Percentiles rank a stretch among this genome's conserved stretches.
Conservation (phyloP, 2,888 invertebrate species). For the Athalia circularis region DNA sequence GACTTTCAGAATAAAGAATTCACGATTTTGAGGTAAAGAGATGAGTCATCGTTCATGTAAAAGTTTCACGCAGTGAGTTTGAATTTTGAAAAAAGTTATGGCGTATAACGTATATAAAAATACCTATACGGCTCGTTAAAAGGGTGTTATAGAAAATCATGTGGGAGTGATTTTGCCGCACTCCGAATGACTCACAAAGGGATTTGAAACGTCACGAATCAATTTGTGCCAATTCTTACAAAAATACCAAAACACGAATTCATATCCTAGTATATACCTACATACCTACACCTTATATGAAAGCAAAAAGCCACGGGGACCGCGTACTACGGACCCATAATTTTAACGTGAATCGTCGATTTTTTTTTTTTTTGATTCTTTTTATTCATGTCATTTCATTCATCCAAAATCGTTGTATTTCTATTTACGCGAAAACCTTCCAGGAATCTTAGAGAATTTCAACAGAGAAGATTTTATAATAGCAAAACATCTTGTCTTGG, state of each 20-base stretch:
- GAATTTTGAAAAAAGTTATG: conserved; percentile 13
- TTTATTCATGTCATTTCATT: conserved; percentile 13
- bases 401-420: conserved; percentile 20
- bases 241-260: conserved; percentile 53
- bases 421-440: conserved; percentile 13
- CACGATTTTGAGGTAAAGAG: conserved; percentile 2
- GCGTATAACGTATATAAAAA: too few relatives aligned
- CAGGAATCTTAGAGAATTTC: not conserved
- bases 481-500: too few relatives aligned
- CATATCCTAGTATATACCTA: not conserved
- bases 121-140: not conserved
- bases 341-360: not conserved
- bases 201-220: conserved; percentile 57
- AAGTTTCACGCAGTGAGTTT: not conserved
- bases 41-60: conserved; percentile 25
- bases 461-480: too few relatives aligned
- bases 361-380: not conserved
- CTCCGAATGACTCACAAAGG: conserved; percentile 46
- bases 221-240: conserved; percentile 54
- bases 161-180: conserved; percentile 40
- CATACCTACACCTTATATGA: not conserved
- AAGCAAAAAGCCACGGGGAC: too few relatives aligned
- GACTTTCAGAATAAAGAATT: not conserved
- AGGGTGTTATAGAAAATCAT: conserved; percentile 46
- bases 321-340: too few relatives aligned